Percentiles rank a stretch among this genome's conserved stretches.
Conservation (phyloP, 2,888 invertebrate species). For the Trisateles emortualis region DNA sequence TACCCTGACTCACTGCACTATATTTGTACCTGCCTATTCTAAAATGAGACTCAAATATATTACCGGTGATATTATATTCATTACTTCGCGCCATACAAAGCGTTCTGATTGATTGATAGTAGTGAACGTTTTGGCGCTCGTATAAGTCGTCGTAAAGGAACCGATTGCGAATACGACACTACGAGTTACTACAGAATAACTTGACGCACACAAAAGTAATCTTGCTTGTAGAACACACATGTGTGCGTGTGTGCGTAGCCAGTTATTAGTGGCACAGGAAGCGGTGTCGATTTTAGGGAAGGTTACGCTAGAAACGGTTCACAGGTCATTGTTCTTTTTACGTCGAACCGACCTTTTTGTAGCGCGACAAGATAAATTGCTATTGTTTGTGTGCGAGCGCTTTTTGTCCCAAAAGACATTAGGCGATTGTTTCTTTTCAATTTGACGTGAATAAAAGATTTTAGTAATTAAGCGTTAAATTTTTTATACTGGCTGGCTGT, state of each 20-base stretch:
- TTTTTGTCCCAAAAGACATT: slow-evolving; percentile 56
- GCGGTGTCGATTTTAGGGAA: slow-evolving; percentile 83
- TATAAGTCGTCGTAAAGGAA: slow-evolving; percentile 46
- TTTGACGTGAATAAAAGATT: slow-evolving; percentile 6
- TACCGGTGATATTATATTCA: slow-evolving; percentile 63
- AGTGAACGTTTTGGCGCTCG: slow-evolving; percentile 50
- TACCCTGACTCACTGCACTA: slow-evolving; percentile 16
- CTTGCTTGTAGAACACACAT: slow-evolving; percentile 15
- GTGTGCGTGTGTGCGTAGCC: slow-evolving; percentile 61
- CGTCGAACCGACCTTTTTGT: slow-evolving; percentile 70
- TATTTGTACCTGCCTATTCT: slow-evolving; percentile 14
- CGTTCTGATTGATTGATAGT: slow-evolving; percentile 55
- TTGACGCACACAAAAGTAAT: slow-evolving; percentile 37
- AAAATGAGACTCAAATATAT: slow-evolving; percentile 57
- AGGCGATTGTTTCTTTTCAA: slow-evolving; percentile 46
- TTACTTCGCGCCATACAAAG: slow-evolving; percentile 54
- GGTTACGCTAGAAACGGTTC: slow-evolving; percentile 76
- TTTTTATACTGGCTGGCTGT: slow-evolving; percentile 7
- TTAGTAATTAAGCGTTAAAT: slow-evolving; percentile 1
- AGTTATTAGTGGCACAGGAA: slow-evolving; percentile 78
- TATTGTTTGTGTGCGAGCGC: slow-evolving; percentile 64
- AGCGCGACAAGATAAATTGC: slow-evolving; percentile 72
- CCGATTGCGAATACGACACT: slow-evolving; percentile 35
- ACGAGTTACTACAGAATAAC: slow-evolving; percentile 26
- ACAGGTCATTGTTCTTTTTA: slow-evolving; percentile 83